These are phyloP conservation scores for Megalops cyprinoides DNA, from an alignment of 2,797 vertebrate species.

Conservation along the genomic window DNA sequence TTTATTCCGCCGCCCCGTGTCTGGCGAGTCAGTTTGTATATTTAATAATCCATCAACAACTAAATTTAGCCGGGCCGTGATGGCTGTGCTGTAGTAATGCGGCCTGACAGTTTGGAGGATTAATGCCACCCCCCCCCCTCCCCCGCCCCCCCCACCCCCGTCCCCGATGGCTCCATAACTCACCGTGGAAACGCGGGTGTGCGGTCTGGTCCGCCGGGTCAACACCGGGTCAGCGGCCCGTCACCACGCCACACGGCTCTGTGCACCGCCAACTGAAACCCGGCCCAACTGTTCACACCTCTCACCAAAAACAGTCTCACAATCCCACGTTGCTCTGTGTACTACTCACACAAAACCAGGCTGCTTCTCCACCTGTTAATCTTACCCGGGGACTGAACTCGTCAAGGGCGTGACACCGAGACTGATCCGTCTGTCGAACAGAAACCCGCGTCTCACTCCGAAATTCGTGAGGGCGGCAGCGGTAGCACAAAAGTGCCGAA, in stretches of 20 bases:
- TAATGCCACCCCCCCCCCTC: conserved; percentile 28
- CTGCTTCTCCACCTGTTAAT: no score
- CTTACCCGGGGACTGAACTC: no score
- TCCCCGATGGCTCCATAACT: background rate
- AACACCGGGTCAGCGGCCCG: background rate
- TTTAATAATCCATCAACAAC: conserved; percentile 14
- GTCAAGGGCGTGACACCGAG: no score
- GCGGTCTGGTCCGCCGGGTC: background rate
- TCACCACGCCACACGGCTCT: background rate
- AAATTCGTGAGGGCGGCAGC: no score
- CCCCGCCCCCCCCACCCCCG: background rate
- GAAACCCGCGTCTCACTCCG: no score
- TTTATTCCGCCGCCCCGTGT: background rate
- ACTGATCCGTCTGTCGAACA: no score
- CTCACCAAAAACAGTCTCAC: background rate
- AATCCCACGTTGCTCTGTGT: background rate
- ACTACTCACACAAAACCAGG: background rate
- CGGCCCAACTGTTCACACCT: no score
- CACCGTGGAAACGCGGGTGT: background rate
- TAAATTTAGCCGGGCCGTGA: background rate
- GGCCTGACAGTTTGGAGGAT: conserved; percentile 46
- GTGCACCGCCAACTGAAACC: no score
- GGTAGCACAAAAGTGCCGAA: no score
- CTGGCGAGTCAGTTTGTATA: conserved; percentile 20
- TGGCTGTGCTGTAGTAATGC: conserved; percentile 1